Evolutionary conservation across 1,140 invertebrate genomes (phyloP).

Genomic region (Drosophila bocki): DNA sequence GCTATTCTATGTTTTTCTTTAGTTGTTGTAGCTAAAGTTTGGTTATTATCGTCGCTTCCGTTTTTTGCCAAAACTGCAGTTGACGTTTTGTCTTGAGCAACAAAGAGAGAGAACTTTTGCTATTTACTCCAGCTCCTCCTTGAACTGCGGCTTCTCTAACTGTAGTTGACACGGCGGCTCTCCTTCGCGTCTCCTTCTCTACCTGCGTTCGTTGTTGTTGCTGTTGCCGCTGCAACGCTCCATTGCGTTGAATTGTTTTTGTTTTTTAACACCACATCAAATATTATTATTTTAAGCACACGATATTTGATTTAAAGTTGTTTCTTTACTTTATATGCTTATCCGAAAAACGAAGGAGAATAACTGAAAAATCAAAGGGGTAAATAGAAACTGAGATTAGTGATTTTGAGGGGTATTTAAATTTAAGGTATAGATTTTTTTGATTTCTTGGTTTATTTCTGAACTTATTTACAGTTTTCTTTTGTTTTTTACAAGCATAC

Average conservation of each 20-base stretch:
- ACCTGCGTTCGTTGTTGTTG: constrained; percentile 27
- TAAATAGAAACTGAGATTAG: neutral
- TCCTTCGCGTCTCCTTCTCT: constrained; percentile 28
- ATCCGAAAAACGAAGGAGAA: constrained; percentile 28
- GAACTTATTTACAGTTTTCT: neutral
- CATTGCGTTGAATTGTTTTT: constrained; percentile 45
- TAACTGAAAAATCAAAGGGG: constrained; percentile 20
- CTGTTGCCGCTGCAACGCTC: constrained; percentile 64
- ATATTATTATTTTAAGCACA: constrained; percentile 19
- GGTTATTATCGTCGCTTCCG: constrained; percentile 26
- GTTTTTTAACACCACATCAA: constrained; percentile 23
- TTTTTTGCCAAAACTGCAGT: constrained; percentile 32
- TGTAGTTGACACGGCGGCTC: constrained; percentile 47
- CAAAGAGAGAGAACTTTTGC: constrained; percentile 27
- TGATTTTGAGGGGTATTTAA: neutral
- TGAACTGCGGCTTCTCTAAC: constrained; percentile 4
- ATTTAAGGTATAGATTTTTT: neutral
- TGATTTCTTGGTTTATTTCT: neutral
- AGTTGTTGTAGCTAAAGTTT: constrained; percentile 23
- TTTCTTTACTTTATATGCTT: neutral
- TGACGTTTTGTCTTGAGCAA: constrained; percentile 39
- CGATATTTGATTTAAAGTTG: constrained; percentile 4
- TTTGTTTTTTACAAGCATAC: neutral
- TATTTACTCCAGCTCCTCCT: constrained; percentile 18
- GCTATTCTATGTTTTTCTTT: constrained; percentile 10